Base-by-base conservation (phyloP, 2,113 vertebrate genomes). In the Embiotoca jacksoni region DNA sequence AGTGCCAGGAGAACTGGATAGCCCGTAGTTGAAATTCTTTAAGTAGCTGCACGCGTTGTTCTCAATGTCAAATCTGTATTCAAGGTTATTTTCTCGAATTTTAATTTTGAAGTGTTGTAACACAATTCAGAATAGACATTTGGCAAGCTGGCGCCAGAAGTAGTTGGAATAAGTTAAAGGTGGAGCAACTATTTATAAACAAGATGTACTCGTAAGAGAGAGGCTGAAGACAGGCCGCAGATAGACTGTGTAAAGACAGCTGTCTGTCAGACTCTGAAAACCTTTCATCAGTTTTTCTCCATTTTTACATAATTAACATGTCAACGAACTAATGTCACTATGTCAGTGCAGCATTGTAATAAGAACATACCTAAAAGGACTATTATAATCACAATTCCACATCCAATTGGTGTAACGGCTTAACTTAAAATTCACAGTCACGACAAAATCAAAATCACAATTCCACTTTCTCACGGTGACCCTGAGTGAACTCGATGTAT, bases 51-150 rank as follows among this genome's bases (percentile, higher is more conserved):
- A 9, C 3, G 39, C 4, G 53, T 23, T 33, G 33, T 55, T 56
- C 56, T 75, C 9, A 49, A 50, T 65, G 41, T 30, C 55, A 49
- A 37, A 10, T 46, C 58, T 65, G 15, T 8, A 64, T 37, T 36
- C 63, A 74, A 79, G 60, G 65, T 78, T 83, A 49, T 75, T 78
- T 23, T 67, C 64, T 10, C 69, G 66, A 78, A 72, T 76, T 69
- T 65, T 15, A 64, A 62, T 63, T 16, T 15, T 56, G 32, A 71
- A 32, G 32, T 52, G 64, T 54, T 54, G 79, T 54, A 69, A 73
- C 47, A 30, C 37, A 59, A 46, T 50, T 73, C 2, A 44, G 55
- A 60, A 50, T 49, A 36, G 63, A 65, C 61, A 58, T 66, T 64
- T 68, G 15, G 44, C n/a, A 62, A 52, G n/a, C 61, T 2, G 39